Percentiles rank a stretch among this genome's conserved stretches.
Conservation (phyloP, 2,113 vertebrate genomes). For the Pollachius pollachius region DNA sequence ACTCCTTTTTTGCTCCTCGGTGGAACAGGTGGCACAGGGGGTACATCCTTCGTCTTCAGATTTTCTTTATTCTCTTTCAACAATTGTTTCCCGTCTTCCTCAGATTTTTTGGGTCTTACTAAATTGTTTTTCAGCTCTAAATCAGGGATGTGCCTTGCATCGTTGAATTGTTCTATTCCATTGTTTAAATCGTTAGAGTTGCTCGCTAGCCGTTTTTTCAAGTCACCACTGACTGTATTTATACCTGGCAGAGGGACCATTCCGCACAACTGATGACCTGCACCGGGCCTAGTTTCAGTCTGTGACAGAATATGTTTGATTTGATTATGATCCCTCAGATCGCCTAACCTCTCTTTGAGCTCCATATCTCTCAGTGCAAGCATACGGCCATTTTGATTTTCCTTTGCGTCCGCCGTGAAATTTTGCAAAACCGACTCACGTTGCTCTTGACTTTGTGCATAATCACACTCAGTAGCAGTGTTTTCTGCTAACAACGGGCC, state of each 20-base stretch:
- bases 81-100: constrained; percentile 27
- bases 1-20: constrained; percentile 52
- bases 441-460: constrained; percentile 19
- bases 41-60: constrained; percentile 22
- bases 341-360: constrained; percentile 46
- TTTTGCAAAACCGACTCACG: constrained; percentile 25
- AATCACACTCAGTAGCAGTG: constrained; percentile 8
- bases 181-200: constrained; percentile 13
- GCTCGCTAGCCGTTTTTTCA: neutral
- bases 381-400: constrained; percentile 18
- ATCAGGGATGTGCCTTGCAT: neutral
- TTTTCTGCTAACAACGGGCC: constrained; percentile 20
- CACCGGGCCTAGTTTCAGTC: constrained; percentile 43
- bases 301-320: constrained; percentile 55
- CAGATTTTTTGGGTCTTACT: constrained; percentile 22
- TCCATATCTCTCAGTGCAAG: constrained; percentile 33
- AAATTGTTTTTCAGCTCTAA: constrained; percentile 20
- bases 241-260: constrained; percentile 32
- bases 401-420: neutral
- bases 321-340: constrained; percentile 54
- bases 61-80: constrained; percentile 13
- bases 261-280: constrained; percentile 31
- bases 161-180: constrained; percentile 15
- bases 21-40: constrained; percentile 52
- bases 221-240: constrained; percentile 18